These are phyloP conservation scores for Pituophis catenifer DNA, from an alignment of 2,113 vertebrate species.

Conservation along the genomic window DNA sequence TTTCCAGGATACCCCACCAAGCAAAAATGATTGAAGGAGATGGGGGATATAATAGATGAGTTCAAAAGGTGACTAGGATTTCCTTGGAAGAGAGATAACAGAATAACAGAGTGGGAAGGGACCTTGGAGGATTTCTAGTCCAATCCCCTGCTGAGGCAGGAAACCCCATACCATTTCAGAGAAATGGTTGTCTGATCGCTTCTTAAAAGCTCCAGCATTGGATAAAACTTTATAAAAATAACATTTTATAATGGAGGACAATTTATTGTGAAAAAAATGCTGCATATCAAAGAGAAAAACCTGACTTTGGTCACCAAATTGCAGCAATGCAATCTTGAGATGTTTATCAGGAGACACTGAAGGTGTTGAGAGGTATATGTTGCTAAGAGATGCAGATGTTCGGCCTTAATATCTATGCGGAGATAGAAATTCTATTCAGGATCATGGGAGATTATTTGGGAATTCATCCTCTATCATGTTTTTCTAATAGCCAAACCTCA, in stretches of 20 bases:
- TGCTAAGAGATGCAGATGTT: background rate
- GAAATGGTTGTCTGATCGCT: too few relatives aligned
- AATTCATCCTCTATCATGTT: background rate
- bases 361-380: background rate
- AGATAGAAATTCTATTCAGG: background rate
- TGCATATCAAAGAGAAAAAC: background rate
- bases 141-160: too few relatives aligned
- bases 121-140: too few relatives aligned
- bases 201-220: too few relatives aligned
- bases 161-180: too few relatives aligned
- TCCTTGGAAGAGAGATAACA: background rate
- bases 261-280: background rate
- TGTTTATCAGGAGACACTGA: background rate
- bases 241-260: background rate
- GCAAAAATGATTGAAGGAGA: background rate
- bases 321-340: background rate
- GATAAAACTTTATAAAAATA: too few relatives aligned
- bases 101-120: too few relatives aligned
- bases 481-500: background rate
- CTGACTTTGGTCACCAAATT: background rate
- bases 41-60: background rate
- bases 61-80: background rate
- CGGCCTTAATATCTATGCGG: background rate
- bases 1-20: background rate
- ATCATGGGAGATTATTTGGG: background rate